These are phyloP conservation scores for Pseudorasbora parva DNA, from an alignment of 2,113 vertebrate genomes.

Conservation along the genomic window DNA sequence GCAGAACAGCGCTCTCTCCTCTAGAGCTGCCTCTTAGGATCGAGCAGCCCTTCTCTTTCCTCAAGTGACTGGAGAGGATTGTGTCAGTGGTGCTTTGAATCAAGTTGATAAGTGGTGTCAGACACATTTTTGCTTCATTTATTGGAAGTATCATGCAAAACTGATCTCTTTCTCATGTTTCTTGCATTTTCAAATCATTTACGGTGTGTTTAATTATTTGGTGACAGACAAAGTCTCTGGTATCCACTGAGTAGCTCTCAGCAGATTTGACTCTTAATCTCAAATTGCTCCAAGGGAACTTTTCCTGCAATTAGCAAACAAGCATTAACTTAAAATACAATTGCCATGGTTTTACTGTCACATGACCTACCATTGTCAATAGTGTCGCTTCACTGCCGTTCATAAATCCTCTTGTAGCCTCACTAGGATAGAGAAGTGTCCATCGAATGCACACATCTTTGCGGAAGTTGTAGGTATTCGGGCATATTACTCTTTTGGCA, in stretches of 20 bases:
- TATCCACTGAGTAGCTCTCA: not conserved
- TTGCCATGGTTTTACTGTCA: no score
- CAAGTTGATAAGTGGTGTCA: not conserved
- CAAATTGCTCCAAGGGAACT: not conserved
- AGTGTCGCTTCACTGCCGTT: no score
- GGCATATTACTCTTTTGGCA: no score
- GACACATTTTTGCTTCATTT: slow-evolving; percentile 10
- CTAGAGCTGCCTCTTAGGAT: slow-evolving; percentile 6
- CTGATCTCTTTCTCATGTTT: not conserved
- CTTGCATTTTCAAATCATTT: not conserved
- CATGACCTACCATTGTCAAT: no score
- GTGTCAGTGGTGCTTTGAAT: slow-evolving; percentile 2
- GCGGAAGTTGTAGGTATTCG: no score
- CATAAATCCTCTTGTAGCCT: no score
- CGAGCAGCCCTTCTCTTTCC: slow-evolving; percentile 10
- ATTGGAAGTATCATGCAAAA: not conserved
- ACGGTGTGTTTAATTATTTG: not conserved
- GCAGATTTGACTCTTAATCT: not conserved
- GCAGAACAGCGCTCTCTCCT: slow-evolving; percentile 18
- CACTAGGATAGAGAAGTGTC: no score
- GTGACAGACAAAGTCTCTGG: not conserved
- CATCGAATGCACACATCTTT: no score
- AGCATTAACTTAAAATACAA: not conserved
- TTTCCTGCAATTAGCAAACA: slow-evolving; percentile 8
- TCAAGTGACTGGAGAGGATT: slow-evolving; percentile 25